phyloP scores from a whole-genome alignment of 2,113 vertebrate genomes.

The Cacatua alba region DNA sequence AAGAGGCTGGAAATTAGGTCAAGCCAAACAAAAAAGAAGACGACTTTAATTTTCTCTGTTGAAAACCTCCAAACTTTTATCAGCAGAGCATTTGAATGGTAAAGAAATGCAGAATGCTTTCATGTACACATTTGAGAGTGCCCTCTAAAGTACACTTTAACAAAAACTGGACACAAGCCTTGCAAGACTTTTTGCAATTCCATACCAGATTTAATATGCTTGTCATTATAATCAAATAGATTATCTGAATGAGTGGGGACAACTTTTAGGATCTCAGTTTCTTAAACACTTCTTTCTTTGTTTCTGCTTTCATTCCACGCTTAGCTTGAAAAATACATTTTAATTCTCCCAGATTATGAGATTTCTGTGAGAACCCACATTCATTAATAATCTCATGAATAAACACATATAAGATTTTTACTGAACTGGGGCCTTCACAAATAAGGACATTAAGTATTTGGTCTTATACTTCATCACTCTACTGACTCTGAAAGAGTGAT shows the following conservation, averaged over 20 bases:
- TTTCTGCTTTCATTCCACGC: neutral
- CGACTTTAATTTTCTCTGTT: neutral
- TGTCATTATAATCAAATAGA: neutral
- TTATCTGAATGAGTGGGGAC: neutral
- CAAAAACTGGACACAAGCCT: neutral
- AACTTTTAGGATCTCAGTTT: neutral
- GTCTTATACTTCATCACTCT: neutral
- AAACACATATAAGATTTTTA: neutral
- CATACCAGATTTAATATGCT: neutral
- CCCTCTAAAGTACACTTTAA: neutral
- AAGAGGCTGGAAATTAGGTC: neutral
- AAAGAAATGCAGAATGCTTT: neutral
- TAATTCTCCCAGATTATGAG: neutral
- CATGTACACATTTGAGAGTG: neutral
- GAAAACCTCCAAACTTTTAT: neutral
- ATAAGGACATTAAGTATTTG: neutral
- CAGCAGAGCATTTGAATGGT: neutral
- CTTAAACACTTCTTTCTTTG: neutral
- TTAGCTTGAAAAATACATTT: neutral
- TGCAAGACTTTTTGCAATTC: neutral
- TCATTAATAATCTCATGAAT: neutral
- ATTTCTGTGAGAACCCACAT: neutral
- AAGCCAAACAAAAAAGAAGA: neutral
- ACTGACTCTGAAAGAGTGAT: neutral
- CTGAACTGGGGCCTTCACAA: neutral